Conservation (phyloP, 1,140 invertebrate species). For the Panagrolaimus sp. region DNA sequence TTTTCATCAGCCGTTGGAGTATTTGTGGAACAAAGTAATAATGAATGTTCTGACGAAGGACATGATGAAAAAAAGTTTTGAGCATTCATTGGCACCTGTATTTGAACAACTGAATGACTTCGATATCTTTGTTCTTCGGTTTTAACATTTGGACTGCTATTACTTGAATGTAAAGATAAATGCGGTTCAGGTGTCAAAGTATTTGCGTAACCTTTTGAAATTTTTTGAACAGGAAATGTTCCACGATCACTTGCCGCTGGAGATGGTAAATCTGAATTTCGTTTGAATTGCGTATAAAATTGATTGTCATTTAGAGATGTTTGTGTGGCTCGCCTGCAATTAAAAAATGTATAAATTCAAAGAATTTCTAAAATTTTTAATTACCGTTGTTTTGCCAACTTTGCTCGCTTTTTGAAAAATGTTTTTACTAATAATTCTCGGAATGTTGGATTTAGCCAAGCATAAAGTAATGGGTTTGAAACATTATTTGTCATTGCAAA, state of each 20-base stretch:
- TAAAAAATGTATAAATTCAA: not conserved
- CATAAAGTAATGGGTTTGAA: constrained; percentile 90
- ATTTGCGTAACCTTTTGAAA: too few relatives aligned
- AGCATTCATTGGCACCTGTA: too few relatives aligned
- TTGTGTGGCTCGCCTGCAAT: constrained; percentile 1
- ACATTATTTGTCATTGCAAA: constrained; percentile 85
- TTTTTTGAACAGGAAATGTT: not conserved
- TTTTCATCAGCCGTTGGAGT: too few relatives aligned
- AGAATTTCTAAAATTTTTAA: not conserved
- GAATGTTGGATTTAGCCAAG: constrained; percentile 76
- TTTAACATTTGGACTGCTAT: too few relatives aligned
- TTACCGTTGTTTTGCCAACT: constrained; percentile 11
- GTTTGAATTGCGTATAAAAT: constrained; percentile 3
- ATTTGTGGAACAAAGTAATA: too few relatives aligned
- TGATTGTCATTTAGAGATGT: constrained; percentile 7
- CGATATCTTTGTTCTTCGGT: too few relatives aligned
- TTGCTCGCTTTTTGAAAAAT: constrained; percentile 18
- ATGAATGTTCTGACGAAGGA: too few relatives aligned
- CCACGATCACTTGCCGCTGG: constrained; percentile 1
- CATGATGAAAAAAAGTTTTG: too few relatives aligned
- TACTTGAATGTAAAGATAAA: too few relatives aligned
- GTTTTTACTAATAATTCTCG: constrained; percentile 41
- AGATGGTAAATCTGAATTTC: not conserved
- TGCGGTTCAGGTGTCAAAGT: too few relatives aligned
- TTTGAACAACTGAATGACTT: too few relatives aligned